Evolutionary conservation across 2,797 vertebrate genomes (phyloP), one percentile per base, ranked within the genome.

Genomic region (Tinamus major): DNA sequence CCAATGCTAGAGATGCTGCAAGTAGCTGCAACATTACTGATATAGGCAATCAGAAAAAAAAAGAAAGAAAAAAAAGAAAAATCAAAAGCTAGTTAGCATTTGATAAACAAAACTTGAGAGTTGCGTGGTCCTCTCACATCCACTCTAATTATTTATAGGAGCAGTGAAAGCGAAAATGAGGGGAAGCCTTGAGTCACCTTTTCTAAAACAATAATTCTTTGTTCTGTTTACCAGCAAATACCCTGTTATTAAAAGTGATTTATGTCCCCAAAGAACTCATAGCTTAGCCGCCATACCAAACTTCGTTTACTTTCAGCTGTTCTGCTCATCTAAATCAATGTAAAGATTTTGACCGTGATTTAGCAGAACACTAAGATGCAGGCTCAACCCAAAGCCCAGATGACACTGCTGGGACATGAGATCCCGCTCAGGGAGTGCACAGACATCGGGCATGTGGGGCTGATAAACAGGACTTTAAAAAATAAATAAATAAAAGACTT

Each of bases 131-230:
- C 68, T 15, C 9, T 23, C 19, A 33, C 8, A 58, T 27, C 9
- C 49, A 44, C 46, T 33, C 24, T 37, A 27, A 48, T 44, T 67
- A 58, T 33, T 79, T 70, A 61, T 75, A 93, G 74, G 70, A 86
- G 56, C 35, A 68, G 14, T 70, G 85, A 90, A 89, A 76, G 41
- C 23, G 78, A 78, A 91, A 79, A 19, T 56, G 64, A 76, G 90
- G 21, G 94, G 84, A 76, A 92, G 51, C 58, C 46, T 89, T 81
- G 71, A 82, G 63, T 96, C 75, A 75, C 29, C 91, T 51, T 46
- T 64, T 79, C 31, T 58, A 71, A 87, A 79, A 53, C n/a, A 84
- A 20, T 58, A 48, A 71, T 68, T 80, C 48, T 0, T 0, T 77
- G 42, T n/a, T 68, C 35, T 74, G 4, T 64, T 51, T 39, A 59